phyloP scores from a whole-genome alignment of 2,797 vertebrate genomes.

The Aplochiton taeniatus region DNA sequence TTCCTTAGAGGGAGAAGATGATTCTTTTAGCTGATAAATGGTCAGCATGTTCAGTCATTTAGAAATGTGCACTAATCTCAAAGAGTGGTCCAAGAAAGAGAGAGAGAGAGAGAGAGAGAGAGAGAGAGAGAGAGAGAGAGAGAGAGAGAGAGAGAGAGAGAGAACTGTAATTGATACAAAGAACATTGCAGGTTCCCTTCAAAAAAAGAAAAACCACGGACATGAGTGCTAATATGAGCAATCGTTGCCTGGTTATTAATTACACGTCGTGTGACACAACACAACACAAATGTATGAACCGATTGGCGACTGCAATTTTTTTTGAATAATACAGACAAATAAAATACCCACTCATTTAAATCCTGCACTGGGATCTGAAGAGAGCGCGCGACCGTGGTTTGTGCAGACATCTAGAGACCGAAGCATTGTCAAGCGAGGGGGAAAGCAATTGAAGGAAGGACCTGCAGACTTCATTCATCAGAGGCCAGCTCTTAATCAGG shows the following conservation, averaged over 20 bases:
- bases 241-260: slow-evolving; percentile 68
- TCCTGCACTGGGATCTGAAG: too few relatives aligned
- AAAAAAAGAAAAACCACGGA: slow-evolving; percentile 41
- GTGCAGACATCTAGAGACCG: not conserved
- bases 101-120: slow-evolving; percentile 37
- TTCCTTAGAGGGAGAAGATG: slow-evolving; percentile 72
- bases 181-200: slow-evolving; percentile 54
- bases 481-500: slow-evolving; percentile 11
- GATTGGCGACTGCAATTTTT: too few relatives aligned
- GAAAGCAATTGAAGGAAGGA: not conserved
- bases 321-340: too few relatives aligned
- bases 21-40: slow-evolving; percentile 75
- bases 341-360: too few relatives aligned
- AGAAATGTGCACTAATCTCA: slow-evolving; percentile 76
- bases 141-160: slow-evolving; percentile 39
- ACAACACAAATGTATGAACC: not conserved
- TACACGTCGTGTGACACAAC: slow-evolving; percentile 18
- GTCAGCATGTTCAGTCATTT: slow-evolving; percentile 75
- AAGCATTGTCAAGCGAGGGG: slow-evolving; percentile 3
- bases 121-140: slow-evolving; percentile 45
- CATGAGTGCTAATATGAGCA: slow-evolving; percentile 51
- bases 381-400: slow-evolving; percentile 1
- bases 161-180: slow-evolving; percentile 73
- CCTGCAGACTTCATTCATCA: slow-evolving; percentile 8
- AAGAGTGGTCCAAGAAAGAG: slow-evolving; percentile 58